A percentile compares a stretch with the other conserved stretches of the same genome.
Evolutionary conservation across 2,797 vertebrate genomes (phyloP).

Genomic region (Galagoides demidoff): DNA sequence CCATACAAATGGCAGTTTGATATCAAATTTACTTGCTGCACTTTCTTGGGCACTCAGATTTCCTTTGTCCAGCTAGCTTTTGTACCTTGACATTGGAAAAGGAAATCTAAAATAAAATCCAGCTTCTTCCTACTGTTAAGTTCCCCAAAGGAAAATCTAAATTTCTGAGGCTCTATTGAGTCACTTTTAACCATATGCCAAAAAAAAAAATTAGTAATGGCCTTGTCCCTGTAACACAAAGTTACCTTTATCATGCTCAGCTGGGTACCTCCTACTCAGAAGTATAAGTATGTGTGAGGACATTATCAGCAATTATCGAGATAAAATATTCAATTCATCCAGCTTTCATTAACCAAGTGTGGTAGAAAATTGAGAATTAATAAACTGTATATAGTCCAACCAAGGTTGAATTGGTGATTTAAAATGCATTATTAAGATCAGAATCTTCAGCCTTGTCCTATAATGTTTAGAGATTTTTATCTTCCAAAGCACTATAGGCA

Average conservation of each 20-base stretch:
- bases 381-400: conserved; percentile 35
- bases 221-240: conserved; percentile 47
- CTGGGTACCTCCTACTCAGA: conserved; percentile 1
- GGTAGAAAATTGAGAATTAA: conserved; percentile 41
- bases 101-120: neutral
- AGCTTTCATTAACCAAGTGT: conserved; percentile 60
- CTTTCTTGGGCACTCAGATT: conserved; percentile 12
- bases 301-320: conserved; percentile 50
- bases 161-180: neutral
- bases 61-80: conserved; percentile 32
- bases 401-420: conserved; percentile 7
- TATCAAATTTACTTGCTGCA: conserved; percentile 9
- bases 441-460: conserved; percentile 35
- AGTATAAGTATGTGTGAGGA: conserved; percentile 41
- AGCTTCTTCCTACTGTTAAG: neutral
- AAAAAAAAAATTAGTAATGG: neutral
- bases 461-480: conserved; percentile 57
- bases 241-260: neutral
- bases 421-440: conserved; percentile 50
- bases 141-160: conserved; percentile 47
- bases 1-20: neutral
- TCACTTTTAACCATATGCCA: neutral
- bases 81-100: conserved; percentile 27
- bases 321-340: conserved; percentile 35
- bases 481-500: conserved; percentile 48